Conservation (phyloP, 2,113 vertebrate genomes). For the Leiothrix lutea region DNA sequence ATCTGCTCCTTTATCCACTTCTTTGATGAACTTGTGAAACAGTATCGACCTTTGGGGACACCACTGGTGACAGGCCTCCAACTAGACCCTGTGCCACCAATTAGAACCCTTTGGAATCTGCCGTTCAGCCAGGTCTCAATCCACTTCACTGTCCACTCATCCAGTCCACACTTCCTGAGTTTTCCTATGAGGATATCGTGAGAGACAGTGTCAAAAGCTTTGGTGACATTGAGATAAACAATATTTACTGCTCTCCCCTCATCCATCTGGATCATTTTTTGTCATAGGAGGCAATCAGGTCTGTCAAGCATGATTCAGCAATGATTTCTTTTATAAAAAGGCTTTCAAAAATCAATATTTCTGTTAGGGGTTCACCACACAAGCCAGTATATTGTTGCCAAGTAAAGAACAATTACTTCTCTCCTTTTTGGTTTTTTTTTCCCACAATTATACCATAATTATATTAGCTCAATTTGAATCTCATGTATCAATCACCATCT, state of each 20-base stretch:
- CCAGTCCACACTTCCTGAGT: background rate
- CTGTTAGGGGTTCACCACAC: background rate
- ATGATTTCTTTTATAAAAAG: background rate
- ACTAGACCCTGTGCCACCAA: fast-evolving
- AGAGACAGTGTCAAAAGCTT: background rate
- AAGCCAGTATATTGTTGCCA: background rate
- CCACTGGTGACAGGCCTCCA: background rate
- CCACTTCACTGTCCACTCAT: background rate
- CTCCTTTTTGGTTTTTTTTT: background rate
- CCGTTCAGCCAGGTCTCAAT: fast-evolving
- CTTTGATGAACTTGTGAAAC: background rate
- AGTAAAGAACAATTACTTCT: background rate
- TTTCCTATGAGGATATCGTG: background rate
- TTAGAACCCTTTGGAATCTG: background rate
- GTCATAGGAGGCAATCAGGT: background rate
- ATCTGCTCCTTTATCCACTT: background rate
- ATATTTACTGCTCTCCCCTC: background rate
- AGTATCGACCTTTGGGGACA: background rate
- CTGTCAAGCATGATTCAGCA: background rate
- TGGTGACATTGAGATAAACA: background rate
- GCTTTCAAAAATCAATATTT: background rate
- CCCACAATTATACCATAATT: background rate
- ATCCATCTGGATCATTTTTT: background rate
- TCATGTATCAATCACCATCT: background rate
- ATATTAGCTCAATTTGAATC: background rate